phyloP scores from a whole-genome alignment of 2,797 vertebrate genomes.

The Amphiprion clarkii region DNA sequence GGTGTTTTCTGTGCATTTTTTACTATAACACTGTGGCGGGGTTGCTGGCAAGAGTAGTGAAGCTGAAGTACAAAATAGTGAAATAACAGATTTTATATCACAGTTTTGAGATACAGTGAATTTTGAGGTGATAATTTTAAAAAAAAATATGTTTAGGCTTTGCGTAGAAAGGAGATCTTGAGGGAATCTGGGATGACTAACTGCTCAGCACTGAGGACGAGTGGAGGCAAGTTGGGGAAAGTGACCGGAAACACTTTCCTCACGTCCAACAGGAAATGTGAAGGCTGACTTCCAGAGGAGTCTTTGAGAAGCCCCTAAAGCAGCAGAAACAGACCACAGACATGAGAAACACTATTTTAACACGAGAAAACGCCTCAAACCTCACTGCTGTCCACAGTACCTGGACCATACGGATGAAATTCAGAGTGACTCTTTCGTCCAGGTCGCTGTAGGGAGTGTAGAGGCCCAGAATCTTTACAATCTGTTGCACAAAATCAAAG shows the following conservation, averaged over 20 bases:
- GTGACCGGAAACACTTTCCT: conserved; percentile 86
- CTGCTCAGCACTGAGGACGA: conserved; percentile 68
- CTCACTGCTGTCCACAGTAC: conserved; percentile 57
- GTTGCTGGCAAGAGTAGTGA: too few relatives aligned
- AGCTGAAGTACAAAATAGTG: too few relatives aligned
- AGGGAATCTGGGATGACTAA: conserved; percentile 85
- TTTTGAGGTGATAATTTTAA: too few relatives aligned
- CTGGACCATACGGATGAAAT: conserved; percentile 87
- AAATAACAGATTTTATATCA: too few relatives aligned
- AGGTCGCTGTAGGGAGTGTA: conserved; percentile 85
- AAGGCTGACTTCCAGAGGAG: conserved; percentile 60
- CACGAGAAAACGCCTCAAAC: not conserved
- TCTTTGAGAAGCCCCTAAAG: conserved; percentile 81
- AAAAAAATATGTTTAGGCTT: conserved; percentile 62
- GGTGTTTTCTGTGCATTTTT: too few relatives aligned
- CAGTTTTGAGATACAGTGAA: too few relatives aligned
- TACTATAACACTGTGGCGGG: too few relatives aligned
- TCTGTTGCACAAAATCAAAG: conserved; percentile 69
- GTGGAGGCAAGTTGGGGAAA: conserved; percentile 78
- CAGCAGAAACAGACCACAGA: conserved; percentile 8
- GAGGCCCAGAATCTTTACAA: conserved; percentile 87
- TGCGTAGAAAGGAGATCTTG: conserved; percentile 83
- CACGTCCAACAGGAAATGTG: conserved; percentile 86
- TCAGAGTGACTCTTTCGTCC: conserved; percentile 86
- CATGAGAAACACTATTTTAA: not conserved